Evolutionary conservation across 2,113 vertebrate species (phyloP).

Genomic region (Columba janthina): DNA sequence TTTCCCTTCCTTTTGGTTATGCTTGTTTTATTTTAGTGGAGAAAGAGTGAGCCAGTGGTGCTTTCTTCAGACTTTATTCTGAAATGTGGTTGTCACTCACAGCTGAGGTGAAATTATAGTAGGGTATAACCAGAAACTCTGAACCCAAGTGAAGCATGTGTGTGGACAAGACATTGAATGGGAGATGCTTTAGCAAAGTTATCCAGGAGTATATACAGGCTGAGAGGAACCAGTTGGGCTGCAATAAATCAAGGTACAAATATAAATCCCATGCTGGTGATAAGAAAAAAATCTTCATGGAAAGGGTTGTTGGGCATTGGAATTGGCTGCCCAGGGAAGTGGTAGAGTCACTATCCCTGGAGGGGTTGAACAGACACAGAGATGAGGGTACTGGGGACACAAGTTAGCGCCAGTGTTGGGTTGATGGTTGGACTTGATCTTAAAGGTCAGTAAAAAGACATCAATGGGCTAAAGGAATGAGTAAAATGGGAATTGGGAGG

Average conservation of each 20-base stretch:
- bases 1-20: not conserved
- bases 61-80: not conserved
- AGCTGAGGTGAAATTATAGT: not conserved
- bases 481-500: not conserved
- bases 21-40: not conserved
- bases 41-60: not conserved
- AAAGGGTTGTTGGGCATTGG: no score
- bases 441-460: not conserved
- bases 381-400: not conserved
- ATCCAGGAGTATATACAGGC: not conserved
- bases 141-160: not conserved
- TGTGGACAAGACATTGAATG: no score
- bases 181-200: not conserved
- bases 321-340: no score
- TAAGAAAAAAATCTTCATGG: no score
- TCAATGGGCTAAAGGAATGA: not conserved
- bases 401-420: no score
- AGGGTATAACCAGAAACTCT: not conserved
- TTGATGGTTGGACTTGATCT: no score
- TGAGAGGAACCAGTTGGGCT: not conserved
- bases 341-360: no score
- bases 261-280: fast-evolving
- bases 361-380: no score
- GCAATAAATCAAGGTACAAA: not conserved
- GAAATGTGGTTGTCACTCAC: fast-evolving